Conservation (phyloP, 1,140 invertebrate species). For the Drosophila oshimai region DNA sequence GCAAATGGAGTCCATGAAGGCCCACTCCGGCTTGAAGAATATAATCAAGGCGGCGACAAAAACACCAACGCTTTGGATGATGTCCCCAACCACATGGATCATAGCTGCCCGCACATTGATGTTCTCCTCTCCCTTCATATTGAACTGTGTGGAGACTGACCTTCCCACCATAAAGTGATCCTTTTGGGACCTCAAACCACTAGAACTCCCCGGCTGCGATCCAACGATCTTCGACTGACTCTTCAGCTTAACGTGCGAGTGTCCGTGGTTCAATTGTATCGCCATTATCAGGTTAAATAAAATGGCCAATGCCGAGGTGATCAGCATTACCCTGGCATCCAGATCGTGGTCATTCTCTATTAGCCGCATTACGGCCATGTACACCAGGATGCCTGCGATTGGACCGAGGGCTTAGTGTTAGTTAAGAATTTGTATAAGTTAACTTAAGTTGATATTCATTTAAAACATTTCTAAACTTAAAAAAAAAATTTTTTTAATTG, state of each 20-base stretch:
- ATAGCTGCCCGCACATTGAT: constrained; percentile 95
- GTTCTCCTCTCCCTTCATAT: constrained; percentile 83
- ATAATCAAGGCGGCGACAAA: constrained; percentile 92
- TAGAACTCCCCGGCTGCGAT: not conserved
- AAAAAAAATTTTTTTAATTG: no score
- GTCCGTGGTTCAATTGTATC: constrained; percentile 85
- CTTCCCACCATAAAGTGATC: not conserved
- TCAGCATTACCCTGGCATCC: constrained; percentile 92
- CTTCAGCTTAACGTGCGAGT: constrained; percentile 4
- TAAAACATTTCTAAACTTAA: no score
- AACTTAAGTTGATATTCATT: no score
- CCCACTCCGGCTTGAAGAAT: constrained; percentile 85
- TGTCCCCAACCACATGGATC: constrained; percentile 95
- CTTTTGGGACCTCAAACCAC: not conserved
- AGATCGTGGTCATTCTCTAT: constrained; percentile 89
- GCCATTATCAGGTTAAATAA: constrained; percentile 95
- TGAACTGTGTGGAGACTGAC: constrained; percentile 15
- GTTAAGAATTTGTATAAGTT: no score
- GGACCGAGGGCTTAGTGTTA: no score
- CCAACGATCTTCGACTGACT: not conserved
- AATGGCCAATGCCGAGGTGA: constrained; percentile 91
- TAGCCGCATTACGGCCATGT: constrained; percentile 90
- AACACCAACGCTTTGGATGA: constrained; percentile 94
- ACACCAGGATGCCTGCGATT: constrained; percentile 88
- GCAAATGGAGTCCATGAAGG: constrained; percentile 94